Evolutionary conservation across 1,140 invertebrate genomes (phyloP), one percentile per base, ranked within the genome.

Genomic region (Bombyx mandarina): DNA sequence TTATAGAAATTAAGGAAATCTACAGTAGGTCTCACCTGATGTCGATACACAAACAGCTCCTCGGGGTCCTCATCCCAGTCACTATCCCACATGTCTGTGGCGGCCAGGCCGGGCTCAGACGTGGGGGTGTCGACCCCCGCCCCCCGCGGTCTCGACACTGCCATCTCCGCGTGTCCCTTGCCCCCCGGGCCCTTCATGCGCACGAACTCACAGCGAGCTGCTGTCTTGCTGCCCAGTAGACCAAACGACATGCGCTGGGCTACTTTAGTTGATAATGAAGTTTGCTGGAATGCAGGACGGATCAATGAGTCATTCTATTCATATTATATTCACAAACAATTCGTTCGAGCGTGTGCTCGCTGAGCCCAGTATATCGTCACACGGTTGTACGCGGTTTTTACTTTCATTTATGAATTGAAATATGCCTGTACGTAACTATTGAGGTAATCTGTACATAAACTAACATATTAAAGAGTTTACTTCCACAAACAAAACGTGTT

Each of bases 81-180:
- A 42, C 92, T 92, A 76, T 96, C 94, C 94, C 94, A 96, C 78
- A 95, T 90, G 70, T 96, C 95, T 2, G 93, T 94, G 48, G 93
- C 93, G 72, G 93, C 93, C 66, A 94, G 93, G 12, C 94, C 96
- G 0, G 96, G 95, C 78, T 98, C 96, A n/a, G 96, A 96, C 62
- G 95, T 95, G 2, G 97, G 97, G 3, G 97, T 99, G 82, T 99
- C 97, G 7, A 95, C 95, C 1, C 97, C 97, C 7, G 94, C 94
- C 50, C 94, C 92, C 90, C 97, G 94, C 64, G 96, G 92, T 82
- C 97, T 93, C 3, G 96, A 96, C 26, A 99, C 97, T 4, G 98
- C 98, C 94, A 99, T 98, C 89, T 99, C 98, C 1, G 98, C 98
- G 86, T 98, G 96, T 0, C 98, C 98, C 89, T 99, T 99, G 8